Percentiles rank a stretch among this genome's conserved stretches.
These are phyloP conservation scores for Erebia aethiops DNA, from an alignment of 2,888 invertebrate genomes.

Conservation along the genomic window DNA sequence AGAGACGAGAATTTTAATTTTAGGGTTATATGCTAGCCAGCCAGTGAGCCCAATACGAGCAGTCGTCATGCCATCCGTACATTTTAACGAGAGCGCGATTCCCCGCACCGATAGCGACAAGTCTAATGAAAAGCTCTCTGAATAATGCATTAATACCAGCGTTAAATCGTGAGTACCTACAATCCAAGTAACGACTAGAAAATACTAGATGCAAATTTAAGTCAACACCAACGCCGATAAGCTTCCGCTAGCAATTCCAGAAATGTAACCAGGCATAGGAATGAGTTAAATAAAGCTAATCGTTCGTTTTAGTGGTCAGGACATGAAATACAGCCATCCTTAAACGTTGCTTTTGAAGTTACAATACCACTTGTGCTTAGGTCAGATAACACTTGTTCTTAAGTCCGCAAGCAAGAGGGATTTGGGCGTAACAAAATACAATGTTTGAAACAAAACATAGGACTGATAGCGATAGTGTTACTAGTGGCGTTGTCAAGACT, in stretches of 20 bases:
- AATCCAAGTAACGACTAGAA: conserved; percentile 72
- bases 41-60: conserved; percentile 66
- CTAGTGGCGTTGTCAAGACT: conserved; percentile 30
- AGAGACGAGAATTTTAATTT: conserved; percentile 48
- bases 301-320: conserved; percentile 37
- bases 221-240: conserved; percentile 73
- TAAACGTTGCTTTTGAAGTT: background rate
- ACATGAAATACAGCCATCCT: conserved; percentile 1
- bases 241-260: conserved; percentile 67
- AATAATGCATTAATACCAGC: conserved; percentile 83
- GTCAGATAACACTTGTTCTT: background rate
- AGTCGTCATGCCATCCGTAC: conserved; percentile 80
- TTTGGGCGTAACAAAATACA: conserved; percentile 11
- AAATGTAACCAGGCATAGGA: conserved; percentile 55
- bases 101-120: conserved; percentile 73
- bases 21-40: conserved; percentile 60
- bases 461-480: conserved; percentile 35
- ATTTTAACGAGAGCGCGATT: conserved; percentile 81
- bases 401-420: background rate
- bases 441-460: conserved; percentile 20
- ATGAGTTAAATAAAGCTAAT: conserved; percentile 56
- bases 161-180: conserved; percentile 81
- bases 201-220: conserved; percentile 79
- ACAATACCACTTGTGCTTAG: background rate
- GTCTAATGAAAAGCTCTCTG: conserved; percentile 81